Evolutionary conservation across 2,113 vertebrate genomes (phyloP), one percentile per base, ranked within the genome.

Genomic region (Gopherus flavomarginatus): DNA sequence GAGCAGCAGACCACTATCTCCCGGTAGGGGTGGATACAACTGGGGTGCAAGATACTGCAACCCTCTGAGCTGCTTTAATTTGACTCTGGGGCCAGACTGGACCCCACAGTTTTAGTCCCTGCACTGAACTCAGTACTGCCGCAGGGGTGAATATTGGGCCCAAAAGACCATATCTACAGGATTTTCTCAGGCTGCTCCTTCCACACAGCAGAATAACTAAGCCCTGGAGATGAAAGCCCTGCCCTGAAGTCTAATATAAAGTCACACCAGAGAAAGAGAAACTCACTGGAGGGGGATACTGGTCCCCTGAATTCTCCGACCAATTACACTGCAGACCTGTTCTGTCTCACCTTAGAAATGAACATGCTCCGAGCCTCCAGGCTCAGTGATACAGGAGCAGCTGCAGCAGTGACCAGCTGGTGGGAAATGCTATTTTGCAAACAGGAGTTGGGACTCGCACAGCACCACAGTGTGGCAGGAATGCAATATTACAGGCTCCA

Each of bases 381-480:
- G 22, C 44, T 77, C 72, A 77, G 38, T 2, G 38, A 44, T 42
- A 44, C 38, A 77, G 38, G 38, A 44, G 22, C 69, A 42, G 38
- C 38, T 75, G 38, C n/a, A 42, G 22, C 11, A 12, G 5, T 6
- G 7, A 11, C 72, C 22, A 12, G 44, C 38, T 26, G 6, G 62
- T 21, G 8, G 62, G 62, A 69, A n/a, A n/a, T 19, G 31, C 62
- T 16, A n/a, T 69, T 11, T 77, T 77, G 72, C 72, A 44, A 77
- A 44, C 38, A 13, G 42, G 72, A 7, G 38, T 3, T 0, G 2
- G 0, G 0, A 49, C 31, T 38, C 79, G 9, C 16, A 11, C 44
- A 21, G 42, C 22, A 27, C 42, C 44, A 2, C 21, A 17, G 24
- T 8, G 13, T 5, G 29, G 56, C 85, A 38, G 50, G 6, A 42